Conservation (phyloP, 2,797 vertebrate genomes). For the Aratinga solstitialis region DNA sequence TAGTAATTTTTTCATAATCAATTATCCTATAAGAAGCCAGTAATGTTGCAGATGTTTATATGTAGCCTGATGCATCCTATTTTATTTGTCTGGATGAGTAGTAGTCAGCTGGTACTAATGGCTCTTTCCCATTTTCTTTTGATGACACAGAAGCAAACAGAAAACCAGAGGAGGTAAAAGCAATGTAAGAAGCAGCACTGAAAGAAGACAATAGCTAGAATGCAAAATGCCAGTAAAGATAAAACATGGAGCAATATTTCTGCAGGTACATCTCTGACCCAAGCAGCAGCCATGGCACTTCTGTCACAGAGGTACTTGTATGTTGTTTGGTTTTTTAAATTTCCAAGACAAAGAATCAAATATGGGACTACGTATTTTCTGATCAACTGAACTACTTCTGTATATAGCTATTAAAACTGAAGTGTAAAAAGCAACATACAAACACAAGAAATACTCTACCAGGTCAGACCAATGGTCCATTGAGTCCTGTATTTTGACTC, state of each 20-base stretch:
- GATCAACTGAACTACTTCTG: neutral
- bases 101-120: neutral
- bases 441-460: neutral
- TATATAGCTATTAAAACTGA: neutral
- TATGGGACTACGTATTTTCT: neutral
- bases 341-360: neutral
- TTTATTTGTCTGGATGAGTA: neutral
- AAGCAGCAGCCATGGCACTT: neutral
- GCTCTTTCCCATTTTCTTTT: neutral
- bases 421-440: neutral
- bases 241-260: neutral
- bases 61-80: neutral
- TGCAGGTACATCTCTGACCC: neutral
- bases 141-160: neutral
- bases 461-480: rapidly evolving
- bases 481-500: neutral
- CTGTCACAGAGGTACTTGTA: neutral
- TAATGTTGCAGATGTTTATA: neutral
- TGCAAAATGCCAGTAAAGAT: neutral
- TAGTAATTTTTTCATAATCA: neutral
- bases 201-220: neutral
- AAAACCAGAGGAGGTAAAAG: neutral
- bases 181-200: neutral
- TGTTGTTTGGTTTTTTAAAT: neutral
- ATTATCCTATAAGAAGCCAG: neutral